phyloP scores from a whole-genome alignment of 2,797 vertebrate species.

The Forpus xanthops region DNA sequence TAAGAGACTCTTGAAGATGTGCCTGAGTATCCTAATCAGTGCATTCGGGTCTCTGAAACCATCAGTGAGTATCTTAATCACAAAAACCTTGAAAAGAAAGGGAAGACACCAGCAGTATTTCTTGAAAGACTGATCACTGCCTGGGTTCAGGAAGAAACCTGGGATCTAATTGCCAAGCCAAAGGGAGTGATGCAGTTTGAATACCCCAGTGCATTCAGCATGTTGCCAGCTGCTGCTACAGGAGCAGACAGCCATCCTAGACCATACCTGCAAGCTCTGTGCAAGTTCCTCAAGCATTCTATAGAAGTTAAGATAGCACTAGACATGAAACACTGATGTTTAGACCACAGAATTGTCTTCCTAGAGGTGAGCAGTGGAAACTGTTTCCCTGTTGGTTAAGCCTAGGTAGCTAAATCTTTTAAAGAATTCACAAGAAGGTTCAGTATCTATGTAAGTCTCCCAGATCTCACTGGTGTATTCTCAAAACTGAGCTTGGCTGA shows the following conservation, averaged over 20 bases:
- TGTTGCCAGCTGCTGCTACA: not conserved
- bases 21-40: slow-evolving; percentile 47
- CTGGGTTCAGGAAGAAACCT: not conserved
- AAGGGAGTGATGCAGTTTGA: fast-evolving
- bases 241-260: not conserved
- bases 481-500: not conserved
- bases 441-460: not conserved
- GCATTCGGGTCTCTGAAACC: not conserved
- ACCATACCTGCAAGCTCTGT: not conserved
- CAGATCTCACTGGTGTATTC: not conserved
- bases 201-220: not conserved
- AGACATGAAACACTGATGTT: not conserved
- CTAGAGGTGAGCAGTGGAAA: not conserved
- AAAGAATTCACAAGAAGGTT: not conserved
- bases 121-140: not conserved
- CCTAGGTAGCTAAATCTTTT: not conserved
- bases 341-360: not conserved
- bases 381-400: not conserved
- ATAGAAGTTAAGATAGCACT: not conserved
- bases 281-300: not conserved
- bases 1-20: slow-evolving; percentile 38
- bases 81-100: not conserved
- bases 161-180: not conserved
- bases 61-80: not conserved
- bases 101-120: not conserved